Base-by-base conservation (phyloP, 2,888 invertebrate species). In the Latrodectus hesperus region DNA sequence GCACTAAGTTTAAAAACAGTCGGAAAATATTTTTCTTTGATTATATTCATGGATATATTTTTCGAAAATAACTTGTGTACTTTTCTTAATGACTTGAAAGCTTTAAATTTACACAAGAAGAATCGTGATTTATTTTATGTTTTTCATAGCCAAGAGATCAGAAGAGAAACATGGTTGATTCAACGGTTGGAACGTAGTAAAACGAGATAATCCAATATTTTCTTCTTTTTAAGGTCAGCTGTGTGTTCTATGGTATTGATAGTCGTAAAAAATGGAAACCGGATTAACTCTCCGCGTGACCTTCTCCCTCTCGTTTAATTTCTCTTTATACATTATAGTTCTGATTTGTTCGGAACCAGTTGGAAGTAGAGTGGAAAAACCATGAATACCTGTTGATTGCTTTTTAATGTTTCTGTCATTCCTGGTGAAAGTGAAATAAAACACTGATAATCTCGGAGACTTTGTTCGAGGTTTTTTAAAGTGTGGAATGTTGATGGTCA, bases 141-240 rank as follows among this genome's bases (percentile, higher is more conserved):
- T 38, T 38, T 38, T 38, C 2, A 38, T 38, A 3, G 38, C 38
- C 38, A 4, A 38, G 38, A 38, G 38, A 38, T 1, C 6, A 6
- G 4, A 38, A 38, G 38, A 38, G 6, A 38, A 38, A 4, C 38
- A 38, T 38, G 38, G 38, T 38, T 38, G 6, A 0, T 6, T 38
- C 38, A 38, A 38, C 2, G 38, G 38, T 38, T 38, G 38, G 38
- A 83, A 72, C 55, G 84, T 72, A 65, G 81, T 71, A 70, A 85
- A 85, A 80, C 85, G 26, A 87, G 86, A 77, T 81, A 82, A 82
- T 87, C 86, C 72, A 77, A 87, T 67, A 49, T n/a, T 51, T 51
- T 76, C 67, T 64, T 60, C 12, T n/a, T 16, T n/a, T 76, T 81
- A 81, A 87, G 81, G 86, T 81, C 81, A 77, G 55, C n/a, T 55